Evolutionary conservation across 2,888 invertebrate species (phyloP).

Genomic region (Hydriomena furcata): DNA sequence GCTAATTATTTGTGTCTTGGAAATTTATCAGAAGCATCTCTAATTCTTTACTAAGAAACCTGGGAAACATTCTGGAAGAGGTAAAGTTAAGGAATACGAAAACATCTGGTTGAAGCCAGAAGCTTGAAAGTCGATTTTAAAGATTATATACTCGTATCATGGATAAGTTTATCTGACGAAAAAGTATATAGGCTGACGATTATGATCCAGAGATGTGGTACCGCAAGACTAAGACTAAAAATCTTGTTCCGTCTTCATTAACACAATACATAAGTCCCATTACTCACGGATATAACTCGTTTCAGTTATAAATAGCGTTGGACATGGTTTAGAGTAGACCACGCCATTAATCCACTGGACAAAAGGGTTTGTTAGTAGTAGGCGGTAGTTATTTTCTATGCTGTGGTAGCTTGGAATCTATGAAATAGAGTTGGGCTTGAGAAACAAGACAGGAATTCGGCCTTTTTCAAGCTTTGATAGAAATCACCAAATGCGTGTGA

Average conservation of each 20-base stretch:
- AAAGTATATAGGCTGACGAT: too few species aligned
- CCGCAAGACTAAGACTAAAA: constrained; percentile 13
- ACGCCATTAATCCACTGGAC: constrained; percentile 65
- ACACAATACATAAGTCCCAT: constrained; percentile 69
- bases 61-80: too few species aligned
- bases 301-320: constrained; percentile 74
- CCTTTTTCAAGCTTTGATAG: too few species aligned
- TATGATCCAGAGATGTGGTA: neutral
- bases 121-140: too few species aligned
- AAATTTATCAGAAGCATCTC: too few species aligned
- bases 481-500: too few species aligned
- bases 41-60: too few species aligned
- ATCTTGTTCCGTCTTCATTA: constrained; percentile 20
- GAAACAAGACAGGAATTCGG: constrained; percentile 1
- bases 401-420: constrained; percentile 30
- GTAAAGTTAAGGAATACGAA: too few species aligned
- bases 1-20: too few species aligned
- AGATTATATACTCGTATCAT: too few species aligned
- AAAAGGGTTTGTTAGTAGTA: constrained; percentile 82
- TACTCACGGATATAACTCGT: constrained; percentile 76
- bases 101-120: too few species aligned
- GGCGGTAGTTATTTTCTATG: constrained; percentile 49
- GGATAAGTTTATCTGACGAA: too few species aligned
- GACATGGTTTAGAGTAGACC: constrained; percentile 72
- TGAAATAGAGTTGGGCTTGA: constrained; percentile 22